These are phyloP conservation scores for Podiceps cristatus DNA, from an alignment of 2,113 vertebrate species.

Conservation along the genomic window DNA sequence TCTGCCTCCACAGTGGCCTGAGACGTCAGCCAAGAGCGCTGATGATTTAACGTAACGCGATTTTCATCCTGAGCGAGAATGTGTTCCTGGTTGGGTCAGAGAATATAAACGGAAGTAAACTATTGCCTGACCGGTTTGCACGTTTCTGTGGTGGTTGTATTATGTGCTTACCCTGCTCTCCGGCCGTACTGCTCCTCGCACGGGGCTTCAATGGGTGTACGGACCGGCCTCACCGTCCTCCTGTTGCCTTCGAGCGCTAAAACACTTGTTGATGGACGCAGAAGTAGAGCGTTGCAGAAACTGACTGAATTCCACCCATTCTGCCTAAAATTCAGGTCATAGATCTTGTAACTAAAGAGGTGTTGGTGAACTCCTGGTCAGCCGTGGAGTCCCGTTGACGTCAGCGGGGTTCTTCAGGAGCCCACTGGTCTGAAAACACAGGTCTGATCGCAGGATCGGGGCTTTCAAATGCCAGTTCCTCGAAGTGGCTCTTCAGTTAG, in stretches of 20 bases:
- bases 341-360: no score
- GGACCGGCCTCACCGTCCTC: not conserved
- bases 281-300: not conserved
- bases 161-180: no score
- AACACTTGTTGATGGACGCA: not conserved
- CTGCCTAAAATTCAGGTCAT: not conserved
- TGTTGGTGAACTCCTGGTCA: no score
- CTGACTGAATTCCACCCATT: not conserved
- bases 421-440: not conserved
- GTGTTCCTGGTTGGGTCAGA: not conserved
- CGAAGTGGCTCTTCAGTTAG: no score
- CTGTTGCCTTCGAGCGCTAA: not conserved
- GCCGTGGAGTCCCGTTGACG: not conserved
- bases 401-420: not conserved
- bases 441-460: not conserved
- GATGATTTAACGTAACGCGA: rapidly evolving
- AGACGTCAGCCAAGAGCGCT: not conserved
- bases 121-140: not conserved
- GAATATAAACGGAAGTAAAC: not conserved
- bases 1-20: not conserved
- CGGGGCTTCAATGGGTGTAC: not conserved
- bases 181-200: not conserved
- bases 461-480: not conserved
- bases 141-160: rapidly evolving
- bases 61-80: not conserved